These are phyloP conservation scores for Lophotis ruficrista DNA, from an alignment of 2,113 vertebrate genomes.

Conservation along the genomic window DNA sequence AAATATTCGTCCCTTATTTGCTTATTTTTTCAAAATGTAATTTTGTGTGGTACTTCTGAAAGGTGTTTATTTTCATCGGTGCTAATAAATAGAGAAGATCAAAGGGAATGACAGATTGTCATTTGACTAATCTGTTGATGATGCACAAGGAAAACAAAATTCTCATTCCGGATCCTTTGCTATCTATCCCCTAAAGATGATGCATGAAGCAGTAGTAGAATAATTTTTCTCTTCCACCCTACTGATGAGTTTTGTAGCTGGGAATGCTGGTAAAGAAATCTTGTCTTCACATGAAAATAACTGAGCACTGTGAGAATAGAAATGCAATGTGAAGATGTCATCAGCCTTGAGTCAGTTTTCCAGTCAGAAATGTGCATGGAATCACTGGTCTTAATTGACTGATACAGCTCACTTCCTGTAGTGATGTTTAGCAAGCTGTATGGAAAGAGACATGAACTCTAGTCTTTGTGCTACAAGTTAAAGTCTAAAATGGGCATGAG, in stretches of 20 bases:
- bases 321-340: not conserved
- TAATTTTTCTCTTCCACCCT: not conserved
- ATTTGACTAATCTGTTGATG: not conserved
- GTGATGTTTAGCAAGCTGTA: not conserved
- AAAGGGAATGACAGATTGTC: not conserved
- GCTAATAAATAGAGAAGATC: not conserved
- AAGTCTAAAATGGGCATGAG: not conserved
- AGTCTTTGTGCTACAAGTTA: not conserved
- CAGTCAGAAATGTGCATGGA: not conserved
- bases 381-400: not conserved
- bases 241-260: not conserved
- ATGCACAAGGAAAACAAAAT: not conserved
- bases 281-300: not conserved
- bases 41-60: not conserved
- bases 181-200: not conserved
- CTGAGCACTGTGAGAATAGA: not conserved
- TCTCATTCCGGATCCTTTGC: not conserved
- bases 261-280: not conserved
- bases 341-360: not conserved
- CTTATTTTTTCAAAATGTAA: not conserved
- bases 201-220: not conserved
- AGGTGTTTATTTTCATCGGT: not conserved
- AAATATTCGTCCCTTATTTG: not conserved
- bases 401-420: not conserved
- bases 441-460: not conserved